Evolutionary conservation across 1,140 invertebrate species (phyloP).

Genomic region (Babylonia areolata): DNA sequence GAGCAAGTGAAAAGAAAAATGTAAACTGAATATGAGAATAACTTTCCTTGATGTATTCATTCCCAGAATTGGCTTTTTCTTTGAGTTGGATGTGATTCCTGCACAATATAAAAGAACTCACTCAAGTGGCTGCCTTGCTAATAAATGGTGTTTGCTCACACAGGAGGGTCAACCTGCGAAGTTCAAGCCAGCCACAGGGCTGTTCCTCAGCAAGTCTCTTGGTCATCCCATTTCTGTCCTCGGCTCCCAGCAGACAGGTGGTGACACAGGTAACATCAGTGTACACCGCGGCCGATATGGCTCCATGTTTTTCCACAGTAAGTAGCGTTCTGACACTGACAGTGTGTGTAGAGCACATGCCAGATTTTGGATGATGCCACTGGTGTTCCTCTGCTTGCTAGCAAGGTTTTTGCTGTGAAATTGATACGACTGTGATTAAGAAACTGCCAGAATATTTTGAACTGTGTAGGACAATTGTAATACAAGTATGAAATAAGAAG

Average conservation of each 20-base stretch:
- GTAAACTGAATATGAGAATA: no score
- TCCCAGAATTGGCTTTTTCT: no score
- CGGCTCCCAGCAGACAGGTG: background rate
- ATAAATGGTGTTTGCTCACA: background rate
- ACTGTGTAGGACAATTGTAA: no score
- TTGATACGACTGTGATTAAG: no score
- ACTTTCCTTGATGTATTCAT: no score
- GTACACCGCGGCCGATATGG: constrained; percentile 24
- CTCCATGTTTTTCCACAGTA: constrained; percentile 37
- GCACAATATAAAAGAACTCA: no score
- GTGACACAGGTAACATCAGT: constrained; percentile 28
- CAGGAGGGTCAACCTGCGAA: constrained; percentile 34
- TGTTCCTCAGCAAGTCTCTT: constrained; percentile 33
- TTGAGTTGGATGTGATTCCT: no score
- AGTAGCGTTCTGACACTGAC: constrained; percentile 16
- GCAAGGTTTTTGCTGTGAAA: constrained; percentile 12
- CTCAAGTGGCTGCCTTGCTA: no score
- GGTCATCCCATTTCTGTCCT: constrained; percentile 20
- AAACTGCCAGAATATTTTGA: no score
- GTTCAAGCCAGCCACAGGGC: constrained; percentile 29
- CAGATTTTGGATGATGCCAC: background rate
- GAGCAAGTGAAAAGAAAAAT: no score
- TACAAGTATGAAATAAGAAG: no score
- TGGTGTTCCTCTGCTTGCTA: background rate
- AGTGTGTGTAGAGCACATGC: background rate